Conservation (phyloP, 2,888 invertebrate species). For the Neelides folsomi region DNA sequence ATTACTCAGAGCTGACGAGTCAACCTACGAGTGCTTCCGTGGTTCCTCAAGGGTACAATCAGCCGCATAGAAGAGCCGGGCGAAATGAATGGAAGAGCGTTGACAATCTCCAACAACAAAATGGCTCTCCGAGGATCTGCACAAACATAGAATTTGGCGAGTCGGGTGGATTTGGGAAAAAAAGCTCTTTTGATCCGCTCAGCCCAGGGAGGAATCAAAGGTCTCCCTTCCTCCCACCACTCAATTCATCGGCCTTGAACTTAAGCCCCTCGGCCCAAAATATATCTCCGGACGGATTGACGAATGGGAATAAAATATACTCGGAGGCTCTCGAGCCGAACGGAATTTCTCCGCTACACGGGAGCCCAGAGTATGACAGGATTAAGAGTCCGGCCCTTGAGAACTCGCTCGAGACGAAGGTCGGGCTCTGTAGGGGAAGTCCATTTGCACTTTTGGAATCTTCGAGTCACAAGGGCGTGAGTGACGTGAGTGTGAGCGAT, state of each 20-base stretch:
- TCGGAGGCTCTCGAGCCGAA: too few species aligned
- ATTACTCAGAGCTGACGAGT: constrained; percentile 15
- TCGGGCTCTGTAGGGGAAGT: too few species aligned
- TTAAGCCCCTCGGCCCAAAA: too few species aligned
- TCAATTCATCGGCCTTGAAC: too few species aligned
- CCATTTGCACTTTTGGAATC: too few species aligned
- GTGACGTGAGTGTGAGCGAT: constrained; percentile 9
- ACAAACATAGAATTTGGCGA: constrained; percentile 27
- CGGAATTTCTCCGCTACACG: too few species aligned
- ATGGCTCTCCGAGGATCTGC: constrained; percentile 14
- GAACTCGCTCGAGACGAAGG: too few species aligned
- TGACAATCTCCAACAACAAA: constrained; percentile 25
- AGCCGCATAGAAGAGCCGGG: constrained; percentile 11
- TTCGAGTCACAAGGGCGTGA: constrained; percentile 11
- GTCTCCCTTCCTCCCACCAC: too few species aligned
- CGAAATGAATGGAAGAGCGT: constrained; percentile 32
- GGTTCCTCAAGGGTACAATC: constrained; percentile 1
- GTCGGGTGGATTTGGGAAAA: neutral
- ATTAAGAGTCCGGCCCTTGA: constrained; percentile 22
- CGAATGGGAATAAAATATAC: too few species aligned
- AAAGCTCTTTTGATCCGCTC: too few species aligned
- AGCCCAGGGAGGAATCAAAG: too few species aligned
- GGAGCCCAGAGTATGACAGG: constrained; percentile 23
- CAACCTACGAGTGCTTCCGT: constrained; percentile 1
- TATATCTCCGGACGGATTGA: too few species aligned